These are phyloP conservation scores for Aphaenogaster rudis DNA, from an alignment of 1,140 invertebrate genomes.

Conservation along the genomic window DNA sequence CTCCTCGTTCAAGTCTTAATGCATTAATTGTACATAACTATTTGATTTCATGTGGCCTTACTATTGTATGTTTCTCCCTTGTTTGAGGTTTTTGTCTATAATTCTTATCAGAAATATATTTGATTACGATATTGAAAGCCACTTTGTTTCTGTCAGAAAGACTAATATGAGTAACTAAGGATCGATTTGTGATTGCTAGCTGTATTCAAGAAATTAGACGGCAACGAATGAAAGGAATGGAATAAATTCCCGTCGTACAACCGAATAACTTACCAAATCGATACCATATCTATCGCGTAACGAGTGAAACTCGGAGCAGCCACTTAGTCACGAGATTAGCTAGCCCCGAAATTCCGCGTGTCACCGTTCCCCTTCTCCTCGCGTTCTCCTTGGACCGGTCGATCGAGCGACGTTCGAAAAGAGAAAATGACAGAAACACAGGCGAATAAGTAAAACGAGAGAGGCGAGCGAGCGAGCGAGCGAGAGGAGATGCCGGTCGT, in stretches of 20 bases:
- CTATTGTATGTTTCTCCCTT: background rate
- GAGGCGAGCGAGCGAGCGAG: background rate
- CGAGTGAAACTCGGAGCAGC: conserved; percentile 57
- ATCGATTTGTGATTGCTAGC: background rate
- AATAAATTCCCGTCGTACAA: conserved; percentile 16
- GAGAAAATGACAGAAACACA: conserved; percentile 71
- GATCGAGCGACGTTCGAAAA: conserved; percentile 61
- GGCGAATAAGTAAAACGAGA: conserved; percentile 24
- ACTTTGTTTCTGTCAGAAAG: background rate
- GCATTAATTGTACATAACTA: background rate
- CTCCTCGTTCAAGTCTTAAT: background rate
- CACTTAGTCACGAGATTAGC: conserved; percentile 75
- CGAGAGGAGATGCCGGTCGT: conserved; percentile 39
- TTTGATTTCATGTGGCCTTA: background rate
- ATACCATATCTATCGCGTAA: conserved; percentile 51
- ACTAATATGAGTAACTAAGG: background rate
- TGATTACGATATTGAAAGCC: background rate
- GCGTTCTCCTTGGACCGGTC: background rate
- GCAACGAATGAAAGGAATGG: background rate
- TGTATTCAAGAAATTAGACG: background rate
- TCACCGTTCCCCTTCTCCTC: conserved; percentile 54
- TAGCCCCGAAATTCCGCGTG: conserved; percentile 69
- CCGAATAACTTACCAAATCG: conserved; percentile 22
- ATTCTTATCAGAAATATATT: background rate
- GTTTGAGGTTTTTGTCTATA: background rate